Base-by-base conservation (phyloP, 2,113 vertebrate genomes). In the Epinephelus cyanopodus region DNA sequence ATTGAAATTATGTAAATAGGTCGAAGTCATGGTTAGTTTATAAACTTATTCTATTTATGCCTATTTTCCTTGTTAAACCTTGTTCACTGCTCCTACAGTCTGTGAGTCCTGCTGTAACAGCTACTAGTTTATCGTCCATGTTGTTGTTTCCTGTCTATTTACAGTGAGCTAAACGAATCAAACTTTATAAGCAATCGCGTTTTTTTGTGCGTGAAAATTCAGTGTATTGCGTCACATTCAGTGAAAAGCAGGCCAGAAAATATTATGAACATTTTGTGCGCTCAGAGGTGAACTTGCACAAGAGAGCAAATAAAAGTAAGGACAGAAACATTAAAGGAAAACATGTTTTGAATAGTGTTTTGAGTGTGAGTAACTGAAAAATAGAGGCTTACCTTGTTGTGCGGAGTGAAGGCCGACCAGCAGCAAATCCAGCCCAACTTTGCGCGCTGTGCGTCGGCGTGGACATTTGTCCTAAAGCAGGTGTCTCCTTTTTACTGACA, bases 391-490 rank as follows among this genome's bases (percentile, higher is more conserved):
- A 82, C 79, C 69, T 65, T 18, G 39, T 2, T 15, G 0, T 0
- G 7, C 4, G n/a, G 21, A 29, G 6, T 15, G 3, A 27, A 63
- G 66, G 29, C 70, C 57, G 54, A 66, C 17, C 25, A 21, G 62
- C 77, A 58, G 14, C 13, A 27, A 5, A n/a, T 37, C 54, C 63
- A 54, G 18, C n/a, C 50, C 69, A 62, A 61, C 52, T 29, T 63
- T 54, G 60, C 58, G 29, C 33, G 21, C 79, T 29, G 76, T 6
- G 61, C 18, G 54, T 77, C 25, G 4, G 50, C 66, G 11, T 53
- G 54, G 33, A 39, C 79, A 19, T 76, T 19, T 47, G 71, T 76
- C 63, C 71, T 6, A n/a, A 54, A 53, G 81, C 79, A 77, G 79
- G 79, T 80, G 73, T 85, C 79, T 78, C 12, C 39, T 50, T 33